A percentile compares a stretch with the other conserved stretches of the same genome.
phyloP scores from a whole-genome alignment of 2,888 invertebrate genomes.

The Nebria brevicollis region DNA sequence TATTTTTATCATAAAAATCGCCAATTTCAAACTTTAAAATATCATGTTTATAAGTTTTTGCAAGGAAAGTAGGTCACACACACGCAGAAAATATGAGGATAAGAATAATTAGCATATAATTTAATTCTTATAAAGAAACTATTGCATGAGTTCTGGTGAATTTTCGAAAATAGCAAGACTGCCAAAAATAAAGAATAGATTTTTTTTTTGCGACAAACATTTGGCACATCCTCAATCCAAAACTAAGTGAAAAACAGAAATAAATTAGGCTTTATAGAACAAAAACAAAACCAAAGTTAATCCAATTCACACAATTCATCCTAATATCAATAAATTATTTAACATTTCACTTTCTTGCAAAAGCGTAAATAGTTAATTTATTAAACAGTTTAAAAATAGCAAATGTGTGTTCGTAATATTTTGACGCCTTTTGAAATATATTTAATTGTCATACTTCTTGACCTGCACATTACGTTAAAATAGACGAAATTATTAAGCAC shows the following conservation, averaged over 20 bases:
- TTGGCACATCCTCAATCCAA: neutral
- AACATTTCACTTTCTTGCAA: no score
- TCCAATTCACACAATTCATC: neutral
- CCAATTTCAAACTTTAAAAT: neutral
- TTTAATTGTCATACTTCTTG: no score
- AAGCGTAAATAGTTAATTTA: no score
- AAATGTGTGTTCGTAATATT: no score
- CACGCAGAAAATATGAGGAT: neutral
- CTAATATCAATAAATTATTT: no score
- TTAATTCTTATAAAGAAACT: neutral
- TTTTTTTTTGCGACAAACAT: neutral
- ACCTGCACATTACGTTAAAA: no score
- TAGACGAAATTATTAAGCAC: no score
- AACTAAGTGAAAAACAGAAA: neutral
- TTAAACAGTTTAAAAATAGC: no score
- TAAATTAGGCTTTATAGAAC: neutral
- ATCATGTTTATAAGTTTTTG: neutral
- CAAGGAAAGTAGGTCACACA: neutral
- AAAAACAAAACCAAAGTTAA: neutral
- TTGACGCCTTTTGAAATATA: no score
- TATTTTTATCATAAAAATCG: neutral
- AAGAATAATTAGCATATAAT: neutral
- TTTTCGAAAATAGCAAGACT: neutral
- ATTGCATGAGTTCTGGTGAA: neutral
- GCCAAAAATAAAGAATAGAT: neutral